phyloP scores from a whole-genome alignment of 2,113 vertebrate genomes.

The Alaudala cheleensis region DNA sequence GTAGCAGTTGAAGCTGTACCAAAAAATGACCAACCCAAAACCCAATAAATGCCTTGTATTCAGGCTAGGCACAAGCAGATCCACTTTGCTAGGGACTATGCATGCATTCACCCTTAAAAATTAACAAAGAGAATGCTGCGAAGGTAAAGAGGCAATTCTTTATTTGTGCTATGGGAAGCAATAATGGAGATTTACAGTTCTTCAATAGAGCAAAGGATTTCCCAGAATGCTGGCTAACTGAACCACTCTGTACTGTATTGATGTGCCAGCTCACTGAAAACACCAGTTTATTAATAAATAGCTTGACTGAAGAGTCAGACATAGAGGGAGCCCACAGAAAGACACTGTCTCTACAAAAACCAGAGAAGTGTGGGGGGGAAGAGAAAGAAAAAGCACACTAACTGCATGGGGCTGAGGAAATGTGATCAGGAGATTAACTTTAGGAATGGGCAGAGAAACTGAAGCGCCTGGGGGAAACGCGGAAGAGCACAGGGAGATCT shows the following conservation, averaged over 20 bases:
- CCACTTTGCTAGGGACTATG: neutral
- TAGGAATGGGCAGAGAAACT: conserved; percentile 43
- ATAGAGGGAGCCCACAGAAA: neutral
- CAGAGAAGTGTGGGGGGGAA: neutral
- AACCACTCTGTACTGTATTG: conserved; percentile 71
- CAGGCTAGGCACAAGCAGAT: neutral
- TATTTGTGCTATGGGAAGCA: conserved; percentile 78
- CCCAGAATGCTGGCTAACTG: conserved; percentile 80
- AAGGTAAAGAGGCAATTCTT: conserved; percentile 63
- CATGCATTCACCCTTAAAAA: conserved; percentile 54
- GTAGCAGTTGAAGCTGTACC: neutral
- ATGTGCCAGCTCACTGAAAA: conserved; percentile 67
- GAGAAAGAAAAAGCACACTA: neutral
- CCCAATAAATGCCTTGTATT: neutral
- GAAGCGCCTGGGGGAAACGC: conserved; percentile 50
- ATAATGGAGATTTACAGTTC: conserved; percentile 82
- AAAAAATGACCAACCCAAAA: neutral
- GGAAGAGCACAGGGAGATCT: conserved; percentile 29
- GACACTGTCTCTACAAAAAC: neutral
- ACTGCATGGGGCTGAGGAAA: conserved; percentile 22
- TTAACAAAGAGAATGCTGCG: neutral
- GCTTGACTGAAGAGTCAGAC: conserved; percentile 26
- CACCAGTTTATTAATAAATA: conserved; percentile 77
- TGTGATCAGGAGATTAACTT: conserved; percentile 52
- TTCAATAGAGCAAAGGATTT: conserved; percentile 78